Percentiles rank a stretch among this genome's conserved stretches.
Conservation (phyloP, 2,888 invertebrate species). For the Torymus tubicola region DNA sequence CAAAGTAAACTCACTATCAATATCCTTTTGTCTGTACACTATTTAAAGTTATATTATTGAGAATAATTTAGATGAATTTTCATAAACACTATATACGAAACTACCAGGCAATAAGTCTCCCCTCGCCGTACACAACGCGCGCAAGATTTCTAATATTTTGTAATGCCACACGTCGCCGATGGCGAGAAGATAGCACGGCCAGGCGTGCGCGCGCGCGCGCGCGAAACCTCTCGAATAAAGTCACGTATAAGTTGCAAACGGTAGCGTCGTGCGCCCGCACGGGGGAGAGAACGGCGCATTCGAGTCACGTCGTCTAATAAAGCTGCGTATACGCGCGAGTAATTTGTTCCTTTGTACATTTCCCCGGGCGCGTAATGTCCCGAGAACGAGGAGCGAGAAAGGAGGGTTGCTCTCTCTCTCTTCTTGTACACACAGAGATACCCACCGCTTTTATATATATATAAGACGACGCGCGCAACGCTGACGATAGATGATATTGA, state of each 20-base stretch:
- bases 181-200: slow-evolving; percentile 46
- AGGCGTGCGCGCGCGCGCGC: neutral
- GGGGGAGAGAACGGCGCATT: slow-evolving; percentile 46
- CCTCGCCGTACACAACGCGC: neutral
- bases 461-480: neutral
- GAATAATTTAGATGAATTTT: no score
- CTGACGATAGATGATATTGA: slow-evolving; percentile 71
- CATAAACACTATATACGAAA: no score
- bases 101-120: neutral
- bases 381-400: slow-evolving; percentile 26
- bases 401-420: neutral
- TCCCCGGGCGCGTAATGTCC: slow-evolving; percentile 44
- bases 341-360: slow-evolving; percentile 60
- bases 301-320: slow-evolving; percentile 63
- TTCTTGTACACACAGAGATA: slow-evolving; percentile 17
- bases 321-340: slow-evolving; percentile 59
- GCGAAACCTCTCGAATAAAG: slow-evolving; percentile 50
- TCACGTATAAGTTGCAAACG: slow-evolving; percentile 53
- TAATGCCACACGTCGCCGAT: slow-evolving; percentile 49
- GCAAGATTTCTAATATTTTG: slow-evolving; percentile 48
- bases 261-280: neutral
- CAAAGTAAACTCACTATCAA: no score
- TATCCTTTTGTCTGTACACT: no score
- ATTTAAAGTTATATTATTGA: no score
- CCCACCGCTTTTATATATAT: slow-evolving; percentile 45